Evolutionary conservation across 2,888 invertebrate species (phyloP).

Genomic region (Eristalis pertinax): DNA sequence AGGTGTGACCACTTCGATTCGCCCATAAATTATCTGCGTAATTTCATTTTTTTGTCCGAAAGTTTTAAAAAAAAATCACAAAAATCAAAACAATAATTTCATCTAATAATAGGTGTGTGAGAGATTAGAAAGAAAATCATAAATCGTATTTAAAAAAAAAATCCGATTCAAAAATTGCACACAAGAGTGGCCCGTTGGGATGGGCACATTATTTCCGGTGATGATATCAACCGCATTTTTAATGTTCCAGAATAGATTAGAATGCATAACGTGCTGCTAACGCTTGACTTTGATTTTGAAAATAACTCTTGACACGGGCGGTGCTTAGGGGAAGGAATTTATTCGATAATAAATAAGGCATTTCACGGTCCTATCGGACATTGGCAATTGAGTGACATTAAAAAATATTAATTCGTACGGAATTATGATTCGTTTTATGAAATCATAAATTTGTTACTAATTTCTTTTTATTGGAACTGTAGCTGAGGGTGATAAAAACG

Average conservation of each 20-base stretch:
- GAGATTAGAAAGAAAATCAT: not conserved
- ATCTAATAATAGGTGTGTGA: not conserved
- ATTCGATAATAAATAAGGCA: not conserved
- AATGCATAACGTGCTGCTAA: not conserved
- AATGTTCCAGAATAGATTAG: not conserved
- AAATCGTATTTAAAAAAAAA: not conserved
- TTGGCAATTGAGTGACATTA: not conserved
- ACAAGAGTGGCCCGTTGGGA: not conserved
- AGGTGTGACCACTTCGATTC: not conserved
- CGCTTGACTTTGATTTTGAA: not conserved
- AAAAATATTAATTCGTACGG: not conserved
- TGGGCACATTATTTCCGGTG: conserved; percentile 16
- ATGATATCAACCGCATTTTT: conserved; percentile 15
- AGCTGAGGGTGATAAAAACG: not conserved
- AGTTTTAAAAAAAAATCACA: not conserved
- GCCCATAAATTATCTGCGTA: not conserved
- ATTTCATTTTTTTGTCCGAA: not conserved
- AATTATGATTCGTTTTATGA: not conserved
- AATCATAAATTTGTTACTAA: not conserved
- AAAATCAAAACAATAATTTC: not conserved
- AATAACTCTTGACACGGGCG: not conserved
- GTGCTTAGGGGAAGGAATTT: not conserved
- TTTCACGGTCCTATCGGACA: not conserved
- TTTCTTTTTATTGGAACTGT: not conserved
- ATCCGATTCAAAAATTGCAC: not conserved